Evolutionary conservation across 2,113 vertebrate species (phyloP).

Genomic region (Saguinus midas): DNA sequence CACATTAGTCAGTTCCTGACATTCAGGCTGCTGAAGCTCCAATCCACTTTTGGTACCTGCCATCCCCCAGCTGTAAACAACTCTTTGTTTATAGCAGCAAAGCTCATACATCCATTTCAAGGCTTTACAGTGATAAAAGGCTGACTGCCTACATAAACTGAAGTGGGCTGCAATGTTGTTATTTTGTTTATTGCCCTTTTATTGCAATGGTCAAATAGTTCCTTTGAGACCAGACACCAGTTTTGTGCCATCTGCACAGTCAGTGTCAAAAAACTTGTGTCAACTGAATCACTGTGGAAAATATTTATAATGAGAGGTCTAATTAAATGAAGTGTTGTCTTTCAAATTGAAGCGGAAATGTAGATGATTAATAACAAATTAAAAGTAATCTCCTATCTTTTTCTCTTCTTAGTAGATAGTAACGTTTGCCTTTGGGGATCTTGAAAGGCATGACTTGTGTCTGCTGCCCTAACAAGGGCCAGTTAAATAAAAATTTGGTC

Average conservation of each 20-base stretch:
- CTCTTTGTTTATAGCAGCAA: conserved; percentile 85
- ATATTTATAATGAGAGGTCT: conserved; percentile 84
- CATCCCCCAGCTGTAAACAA: conserved; percentile 86
- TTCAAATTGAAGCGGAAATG: conserved; percentile 74
- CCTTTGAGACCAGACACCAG: conserved; percentile 85
- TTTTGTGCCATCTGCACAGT: conserved; percentile 85
- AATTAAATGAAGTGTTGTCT: conserved; percentile 83
- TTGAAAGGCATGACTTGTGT: neutral
- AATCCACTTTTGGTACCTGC: conserved; percentile 81
- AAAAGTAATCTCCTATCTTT: conserved; percentile 74
- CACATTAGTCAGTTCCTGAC: conserved; percentile 83
- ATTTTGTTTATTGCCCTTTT: conserved; percentile 94
- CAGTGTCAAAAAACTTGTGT: conserved; percentile 84
- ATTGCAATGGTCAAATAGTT: conserved; percentile 91
- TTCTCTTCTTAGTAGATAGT: conserved; percentile 59
- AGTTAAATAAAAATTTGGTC: neutral
- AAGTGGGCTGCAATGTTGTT: conserved; percentile 88
- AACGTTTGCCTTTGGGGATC: neutral
- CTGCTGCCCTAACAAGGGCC: neutral
- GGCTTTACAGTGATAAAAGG: conserved; percentile 90
- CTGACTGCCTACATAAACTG: conserved; percentile 91
- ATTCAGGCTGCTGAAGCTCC: conserved; percentile 82
- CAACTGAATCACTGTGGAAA: conserved; percentile 81
- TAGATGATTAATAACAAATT: conserved; percentile 79
- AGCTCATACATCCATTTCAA: conserved; percentile 89